Conservation (phyloP, 2,113 vertebrate genomes). For the Microcebus lehilahytsara region DNA sequence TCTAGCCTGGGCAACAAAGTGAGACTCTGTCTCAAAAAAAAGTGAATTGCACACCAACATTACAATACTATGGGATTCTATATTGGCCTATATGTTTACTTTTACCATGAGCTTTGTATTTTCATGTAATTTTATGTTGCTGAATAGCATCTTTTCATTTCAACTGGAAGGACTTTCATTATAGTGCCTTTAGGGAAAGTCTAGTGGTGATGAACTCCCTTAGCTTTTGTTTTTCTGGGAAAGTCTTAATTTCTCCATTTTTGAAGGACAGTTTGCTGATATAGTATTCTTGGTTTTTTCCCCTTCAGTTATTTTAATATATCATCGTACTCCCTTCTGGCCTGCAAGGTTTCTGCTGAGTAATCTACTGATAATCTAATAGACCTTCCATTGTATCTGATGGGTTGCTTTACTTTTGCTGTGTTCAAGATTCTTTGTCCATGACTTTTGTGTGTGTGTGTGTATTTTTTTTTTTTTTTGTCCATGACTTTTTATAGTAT, state of each 20-base stretch:
- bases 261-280: too few species aligned
- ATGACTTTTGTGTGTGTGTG: not conserved
- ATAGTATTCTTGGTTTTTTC: too few species aligned
- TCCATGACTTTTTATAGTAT: not conserved
- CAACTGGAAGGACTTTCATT: not conserved
- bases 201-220: not conserved
- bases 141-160: not conserved
- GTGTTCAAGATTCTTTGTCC: not conserved
- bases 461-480: not conserved
- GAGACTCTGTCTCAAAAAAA: not conserved
- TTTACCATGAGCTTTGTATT: not conserved
- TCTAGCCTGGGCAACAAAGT: too few species aligned
- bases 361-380: not conserved
- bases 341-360: too few species aligned
- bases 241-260: not conserved
- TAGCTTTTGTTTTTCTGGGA: not conserved
- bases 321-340: too few species aligned
- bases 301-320: too few species aligned
- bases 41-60: not conserved
- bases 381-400: not conserved
- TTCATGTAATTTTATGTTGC: not conserved
- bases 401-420: too few species aligned
- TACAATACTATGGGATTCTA: not conserved
- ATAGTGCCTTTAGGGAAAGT: not conserved
- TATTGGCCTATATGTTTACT: not conserved